Evolutionary conservation across 2,888 invertebrate species (phyloP), one percentile per base, ranked within the genome.

Genomic region (Gnatocerus cornutus): DNA sequence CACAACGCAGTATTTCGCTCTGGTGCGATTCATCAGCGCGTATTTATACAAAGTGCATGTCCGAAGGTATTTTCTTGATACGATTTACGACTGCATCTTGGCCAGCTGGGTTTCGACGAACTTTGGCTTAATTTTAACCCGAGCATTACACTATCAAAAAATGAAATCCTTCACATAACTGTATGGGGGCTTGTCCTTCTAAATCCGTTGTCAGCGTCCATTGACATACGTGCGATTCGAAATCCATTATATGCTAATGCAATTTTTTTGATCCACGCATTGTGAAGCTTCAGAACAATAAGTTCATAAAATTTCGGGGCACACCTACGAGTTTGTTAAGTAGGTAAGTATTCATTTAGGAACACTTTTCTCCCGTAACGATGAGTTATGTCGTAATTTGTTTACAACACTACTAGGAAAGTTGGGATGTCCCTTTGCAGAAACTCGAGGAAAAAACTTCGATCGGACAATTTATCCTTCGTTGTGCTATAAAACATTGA

Each of bases 11-110:
- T 46, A 65, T 62, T 64, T 58, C 45, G 50, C 50, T 27, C 48
- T 33, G 55, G 48, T 43, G 14, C 56, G 27, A 69, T 59, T 52
- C 63, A 67, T 67, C 66, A 67, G 30, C 16, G 58, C 13, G 56
- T 59, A 59, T 67, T 67, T 67, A 67, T 59, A 59, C 66, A 52
- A 41, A 50, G 50, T 64, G 64, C 64, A 64, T 14, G 14, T 13
- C 39, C 39, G 59, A 33, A 27, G n/a, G 61, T 13, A 61, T 61
- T 61, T n/a, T n/a, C n/a, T n/a, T n/a, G n/a, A n/a, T 61, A 61
- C 61, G 61, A 50, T 33, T 4, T n/a, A 9, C 9, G 1, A 27
- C 29, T 59, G 59, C 59, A 48, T 45, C 33, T 59, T 27, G 46
- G 46, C 46, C 59, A 59, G 33, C 45, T 59, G 56, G 21, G 5